Base-by-base conservation (phyloP, 2,888 invertebrate species). In the Epinotia nisella region DNA sequence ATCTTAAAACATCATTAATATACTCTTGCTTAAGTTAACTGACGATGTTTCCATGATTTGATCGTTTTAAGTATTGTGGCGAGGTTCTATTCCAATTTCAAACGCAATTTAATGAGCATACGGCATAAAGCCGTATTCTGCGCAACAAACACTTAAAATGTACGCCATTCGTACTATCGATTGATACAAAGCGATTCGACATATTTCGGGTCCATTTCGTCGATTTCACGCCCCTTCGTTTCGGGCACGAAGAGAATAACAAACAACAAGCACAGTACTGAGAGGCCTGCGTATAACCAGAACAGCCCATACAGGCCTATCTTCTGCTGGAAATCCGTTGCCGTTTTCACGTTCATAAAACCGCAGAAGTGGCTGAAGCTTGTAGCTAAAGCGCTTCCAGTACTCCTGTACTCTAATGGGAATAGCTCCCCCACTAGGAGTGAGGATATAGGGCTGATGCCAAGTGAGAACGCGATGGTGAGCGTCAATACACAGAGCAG, bases 151-250 rank as follows among this genome's bases (percentile, higher is more conserved):
- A 55, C 45, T 17, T 29, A 51, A 49, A 62, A 15, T 1, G 11
- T 39, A 66, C 51, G 49, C 35, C 45, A 39, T 68, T 35, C 72
- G 17, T 78, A 87, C 87, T 93, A 94, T 91, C 94, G 94, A 81
- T 94, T 94, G 76, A 94, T 94, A 83, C 93, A 94, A 70, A 94
- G 85, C 10, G 94, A 94, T 82, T 93, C 94, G 0, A 95, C 94
- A 80, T 95, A 95, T 76, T 95, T 95, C 2, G 96, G 95, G 83
- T 97, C 96, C 95, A 98, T 98, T 88, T 98, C 98, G 83, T 97
- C 97, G 78, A 98, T 95, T 82, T 98, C 97, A 75, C 96, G 95
- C 2, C 98, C 98, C 86, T 97, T 98, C 9, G 98, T 98, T 91
- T 98, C 98, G 0, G 98, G 98, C 3, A 98, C 97, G 82, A 96